Percentiles rank a stretch among this genome's conserved stretches.
These are phyloP conservation scores for Dyspetes luteomarginatus DNA, from an alignment of 2,888 invertebrate species.

Conservation along the genomic window DNA sequence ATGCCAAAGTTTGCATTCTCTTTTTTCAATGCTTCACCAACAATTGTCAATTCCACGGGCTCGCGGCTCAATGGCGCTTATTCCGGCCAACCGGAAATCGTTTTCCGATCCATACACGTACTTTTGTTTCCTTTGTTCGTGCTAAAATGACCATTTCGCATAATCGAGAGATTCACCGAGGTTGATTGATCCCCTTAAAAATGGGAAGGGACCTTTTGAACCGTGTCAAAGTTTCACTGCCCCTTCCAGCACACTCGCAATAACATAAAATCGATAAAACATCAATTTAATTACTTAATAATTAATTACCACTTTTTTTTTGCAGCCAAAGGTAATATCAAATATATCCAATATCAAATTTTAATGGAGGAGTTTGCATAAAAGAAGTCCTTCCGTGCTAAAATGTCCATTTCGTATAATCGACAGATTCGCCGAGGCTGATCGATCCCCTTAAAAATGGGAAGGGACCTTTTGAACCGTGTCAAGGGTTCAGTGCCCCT, in stretches of 20 bases:
- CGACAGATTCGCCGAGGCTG: conserved; percentile 33
- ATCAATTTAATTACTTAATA: no score
- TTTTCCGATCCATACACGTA: conserved; percentile 25
- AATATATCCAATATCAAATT: no score
- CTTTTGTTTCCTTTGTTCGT: conserved; percentile 48
- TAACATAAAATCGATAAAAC: not conserved
- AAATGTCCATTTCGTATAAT: no score
- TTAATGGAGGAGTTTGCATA: no score
- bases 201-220: conserved; percentile 50
- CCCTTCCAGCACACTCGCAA: not conserved
- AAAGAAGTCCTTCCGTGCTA: no score
- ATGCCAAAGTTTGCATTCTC: not conserved
- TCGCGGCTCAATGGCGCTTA: conserved; percentile 2
- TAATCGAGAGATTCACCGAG: conserved; percentile 29
- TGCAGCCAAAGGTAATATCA: conserved; percentile 68
- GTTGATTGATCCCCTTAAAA: conserved; percentile 48
- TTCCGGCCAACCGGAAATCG: conserved; percentile 58
- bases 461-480: conserved; percentile 49
- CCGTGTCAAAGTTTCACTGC: conserved; percentile 30
- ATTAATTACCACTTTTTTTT: conserved; percentile 28
- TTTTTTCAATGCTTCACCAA: not conserved
- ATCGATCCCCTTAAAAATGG: conserved; percentile 53
- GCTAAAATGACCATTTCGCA: conserved; percentile 14
- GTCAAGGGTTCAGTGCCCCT: conserved; percentile 18
- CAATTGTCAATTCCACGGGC: conserved; percentile 29